Evolutionary conservation across 1,140 invertebrate species (phyloP).

Genomic region (Magallana ariakensis): DNA sequence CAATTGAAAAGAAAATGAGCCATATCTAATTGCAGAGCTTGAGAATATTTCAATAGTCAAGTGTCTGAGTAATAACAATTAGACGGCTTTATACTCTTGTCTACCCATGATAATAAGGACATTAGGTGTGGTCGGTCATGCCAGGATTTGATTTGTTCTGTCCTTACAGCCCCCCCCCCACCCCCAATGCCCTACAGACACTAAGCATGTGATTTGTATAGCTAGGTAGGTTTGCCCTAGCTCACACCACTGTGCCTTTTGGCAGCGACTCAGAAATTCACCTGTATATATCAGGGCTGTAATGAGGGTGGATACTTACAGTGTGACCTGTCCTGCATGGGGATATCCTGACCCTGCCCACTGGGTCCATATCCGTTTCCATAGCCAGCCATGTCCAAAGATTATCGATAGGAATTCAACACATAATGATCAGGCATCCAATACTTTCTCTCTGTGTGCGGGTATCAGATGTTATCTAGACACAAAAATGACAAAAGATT

Average conservation of each 20-base stretch:
- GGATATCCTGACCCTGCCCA: slow-evolving; percentile 23
- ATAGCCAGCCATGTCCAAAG: slow-evolving; percentile 5
- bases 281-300: not conserved
- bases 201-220: too few species aligned
- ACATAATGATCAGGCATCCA: not conserved
- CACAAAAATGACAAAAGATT: not conserved
- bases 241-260: too few species aligned
- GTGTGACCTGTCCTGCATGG: slow-evolving; percentile 28
- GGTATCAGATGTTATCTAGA: not conserved
- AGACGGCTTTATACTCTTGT: too few species aligned
- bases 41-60: not conserved
- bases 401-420: not conserved
- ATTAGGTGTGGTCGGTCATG: too few species aligned
- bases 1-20: not conserved
- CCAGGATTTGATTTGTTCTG: too few species aligned
- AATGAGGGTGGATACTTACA: slow-evolving; percentile 15
- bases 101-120: too few species aligned
- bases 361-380: not conserved
- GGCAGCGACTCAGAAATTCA: too few species aligned
- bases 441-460: not conserved
- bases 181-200: too few species aligned
- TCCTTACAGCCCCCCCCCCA: too few species aligned
- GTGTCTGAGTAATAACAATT: too few species aligned
- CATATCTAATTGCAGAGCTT: not conserved
- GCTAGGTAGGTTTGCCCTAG: too few species aligned